Base-by-base conservation (phyloP, 2,797 vertebrate species). In the Dryobates pubescens region DNA sequence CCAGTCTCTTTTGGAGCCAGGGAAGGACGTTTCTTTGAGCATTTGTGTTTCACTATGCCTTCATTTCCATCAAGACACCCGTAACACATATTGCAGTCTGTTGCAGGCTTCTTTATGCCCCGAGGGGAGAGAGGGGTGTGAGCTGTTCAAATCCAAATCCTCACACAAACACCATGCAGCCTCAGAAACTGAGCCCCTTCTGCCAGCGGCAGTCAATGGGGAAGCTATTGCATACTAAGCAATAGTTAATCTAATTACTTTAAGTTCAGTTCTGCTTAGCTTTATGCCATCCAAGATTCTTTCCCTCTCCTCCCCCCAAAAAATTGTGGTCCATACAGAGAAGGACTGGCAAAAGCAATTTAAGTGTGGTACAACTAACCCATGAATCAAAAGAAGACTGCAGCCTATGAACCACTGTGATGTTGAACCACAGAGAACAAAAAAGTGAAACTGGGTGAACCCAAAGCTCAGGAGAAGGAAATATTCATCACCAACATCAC, bases 31-130 rank as follows among this genome's bases (percentile, higher is more conserved):
- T 93, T 95, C 92, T 94, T 83, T 49, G 80, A 96, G 89, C 91
- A 77, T 89, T 90, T 95, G 51, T 77, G 68, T 82, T 94, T 92
- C 92, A 73, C 82, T 2, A 2, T 88, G 93, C 88, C 86, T 92
- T 91, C 92, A 92, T 75, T 95, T 92, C 80, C 89, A 92, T 93
- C 88, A 94, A 89, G 86, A 84, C 85, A 77, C 82, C 23, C 30
- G 12, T 73, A 93, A 84, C 87, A 86, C 94, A 94, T 89, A 93
- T 34, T 93, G 94, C 93, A 93, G 90, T 96, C 94, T 95, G 92
- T 70, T 94, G 73, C 82, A 92, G 61, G 15, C 92, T 94, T 85
- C 93, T 90, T 92, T 82, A 86, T 47, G 88, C 93, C 95, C 89
- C 4, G 80, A 96, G 95, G 94, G 91, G 65, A 95, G 67, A 92